Conservation (phyloP, 2,888 invertebrate genomes). For the Ophioninae sp. region DNA sequence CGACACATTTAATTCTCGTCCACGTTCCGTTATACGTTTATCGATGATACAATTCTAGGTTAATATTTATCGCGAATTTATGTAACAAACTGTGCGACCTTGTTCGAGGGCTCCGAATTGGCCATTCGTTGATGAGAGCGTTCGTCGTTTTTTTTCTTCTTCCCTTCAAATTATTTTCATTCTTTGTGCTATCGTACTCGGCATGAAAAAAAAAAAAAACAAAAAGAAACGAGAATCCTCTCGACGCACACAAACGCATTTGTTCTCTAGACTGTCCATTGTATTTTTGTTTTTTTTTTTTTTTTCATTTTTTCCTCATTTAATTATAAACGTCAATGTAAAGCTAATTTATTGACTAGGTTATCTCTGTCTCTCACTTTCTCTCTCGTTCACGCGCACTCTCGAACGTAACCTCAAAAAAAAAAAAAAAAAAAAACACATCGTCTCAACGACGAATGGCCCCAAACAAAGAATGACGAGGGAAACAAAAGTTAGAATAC, state of each 20-base stretch:
- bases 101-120: slow-evolving; percentile 58
- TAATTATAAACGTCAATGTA: slow-evolving; percentile 76
- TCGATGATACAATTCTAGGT: slow-evolving; percentile 27
- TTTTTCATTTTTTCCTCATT: slow-evolving; percentile 54
- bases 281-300: neutral
- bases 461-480: slow-evolving; percentile 40
- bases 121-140: slow-evolving; percentile 62
- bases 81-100: slow-evolving; percentile 62
- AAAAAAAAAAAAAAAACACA: slow-evolving; percentile 59
- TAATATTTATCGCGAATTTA: slow-evolving; percentile 50
- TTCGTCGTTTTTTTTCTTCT: neutral
- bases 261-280: neutral
- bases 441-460: slow-evolving; percentile 75
- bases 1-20: slow-evolving; percentile 13
- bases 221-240: neutral
- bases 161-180: slow-evolving; percentile 1
- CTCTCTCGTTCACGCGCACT: slow-evolving; percentile 21
- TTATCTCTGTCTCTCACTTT: slow-evolving; percentile 68
- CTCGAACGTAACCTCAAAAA: slow-evolving; percentile 5
- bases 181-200: slow-evolving; percentile 13
- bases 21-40: slow-evolving; percentile 26
- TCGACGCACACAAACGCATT: neutral
- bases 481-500: neutral
- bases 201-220: slow-evolving; percentile 7
- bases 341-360: slow-evolving; percentile 81